Evolutionary conservation across 2,888 invertebrate species (phyloP).

Genomic region (Pterostichus niger): DNA sequence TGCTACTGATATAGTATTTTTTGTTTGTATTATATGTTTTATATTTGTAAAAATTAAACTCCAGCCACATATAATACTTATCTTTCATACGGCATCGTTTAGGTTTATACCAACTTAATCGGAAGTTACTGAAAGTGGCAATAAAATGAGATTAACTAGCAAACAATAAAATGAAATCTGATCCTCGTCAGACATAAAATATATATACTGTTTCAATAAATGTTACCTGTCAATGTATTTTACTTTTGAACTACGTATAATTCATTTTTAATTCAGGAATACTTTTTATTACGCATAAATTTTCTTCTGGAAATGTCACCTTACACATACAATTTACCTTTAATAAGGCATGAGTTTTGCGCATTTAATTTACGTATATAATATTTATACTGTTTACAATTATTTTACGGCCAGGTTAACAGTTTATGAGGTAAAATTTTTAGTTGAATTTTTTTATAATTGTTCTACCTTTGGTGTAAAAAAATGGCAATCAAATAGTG

Average conservation of each 20-base stretch:
- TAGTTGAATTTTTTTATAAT: too few species aligned
- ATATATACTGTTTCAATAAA: background rate
- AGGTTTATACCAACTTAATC: background rate
- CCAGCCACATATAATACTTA: background rate
- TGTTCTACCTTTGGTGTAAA: too few species aligned
- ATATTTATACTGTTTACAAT: too few species aligned
- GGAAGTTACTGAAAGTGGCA: conserved; percentile 19
- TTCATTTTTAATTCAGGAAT: conserved; percentile 8
- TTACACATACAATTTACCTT: background rate
- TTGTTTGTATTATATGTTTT: background rate
- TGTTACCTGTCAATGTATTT: conserved; percentile 9
- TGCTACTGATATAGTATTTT: background rate
- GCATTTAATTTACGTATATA: background rate
- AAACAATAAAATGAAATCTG: conserved; percentile 26
- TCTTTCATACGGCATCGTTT: background rate
- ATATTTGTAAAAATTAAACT: background rate
- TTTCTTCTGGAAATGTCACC: conserved; percentile 6
- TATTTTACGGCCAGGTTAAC: too few species aligned
- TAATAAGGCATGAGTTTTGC: background rate
- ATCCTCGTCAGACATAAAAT: background rate
- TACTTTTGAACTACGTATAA: background rate
- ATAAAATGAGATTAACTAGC: conserved; percentile 3
- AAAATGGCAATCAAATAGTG: too few species aligned
- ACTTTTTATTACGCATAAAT: conserved; percentile 4
- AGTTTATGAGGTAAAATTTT: too few species aligned